phyloP scores from a whole-genome alignment of 2,888 invertebrate species.

The Drosophila lutescens region DNA sequence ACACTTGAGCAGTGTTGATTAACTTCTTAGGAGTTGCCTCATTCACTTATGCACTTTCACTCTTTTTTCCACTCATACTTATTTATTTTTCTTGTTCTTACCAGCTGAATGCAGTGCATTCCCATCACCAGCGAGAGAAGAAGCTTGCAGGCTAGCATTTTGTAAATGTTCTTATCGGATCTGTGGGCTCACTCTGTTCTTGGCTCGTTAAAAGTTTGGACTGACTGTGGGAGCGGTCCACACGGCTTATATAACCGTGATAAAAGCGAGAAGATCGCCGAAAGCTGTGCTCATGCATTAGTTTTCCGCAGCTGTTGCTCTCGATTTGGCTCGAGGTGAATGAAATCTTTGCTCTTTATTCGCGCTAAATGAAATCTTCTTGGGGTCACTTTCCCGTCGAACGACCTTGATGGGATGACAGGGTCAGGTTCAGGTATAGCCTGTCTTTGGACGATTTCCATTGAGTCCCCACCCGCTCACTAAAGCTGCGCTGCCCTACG shows the following conservation, averaged over 20 bases:
- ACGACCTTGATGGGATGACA: slow-evolving; percentile 22
- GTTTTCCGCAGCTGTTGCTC: slow-evolving; percentile 18
- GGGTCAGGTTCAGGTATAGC: slow-evolving; percentile 26
- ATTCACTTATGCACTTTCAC: not conserved
- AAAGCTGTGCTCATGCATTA: slow-evolving; percentile 43
- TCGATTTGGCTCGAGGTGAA: slow-evolving; percentile 21
- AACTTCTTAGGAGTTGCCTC: not conserved
- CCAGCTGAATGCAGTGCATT: slow-evolving; percentile 55
- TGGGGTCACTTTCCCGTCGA: slow-evolving; percentile 54
- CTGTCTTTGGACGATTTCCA: slow-evolving; percentile 14
- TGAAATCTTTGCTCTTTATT: slow-evolving; percentile 36
- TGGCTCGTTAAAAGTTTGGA: slow-evolving; percentile 67
- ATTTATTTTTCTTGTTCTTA: slow-evolving; percentile 23
- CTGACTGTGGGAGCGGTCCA: slow-evolving; percentile 53
- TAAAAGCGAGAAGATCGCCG: slow-evolving; percentile 39
- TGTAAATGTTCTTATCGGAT: slow-evolving; percentile 42
- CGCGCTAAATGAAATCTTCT: slow-evolving; percentile 47
- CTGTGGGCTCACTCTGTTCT: slow-evolving; percentile 43
- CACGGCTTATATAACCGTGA: slow-evolving; percentile 64
- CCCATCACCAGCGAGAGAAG: slow-evolving; percentile 52
- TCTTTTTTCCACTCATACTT: not conserved
- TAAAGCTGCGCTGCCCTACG: slow-evolving; percentile 41
- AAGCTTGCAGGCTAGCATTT: slow-evolving; percentile 54
- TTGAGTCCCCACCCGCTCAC: not conserved
- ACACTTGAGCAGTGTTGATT: too few relatives aligned